phyloP scores from a whole-genome alignment of 92 coral and sea anemone genomes.

The Bergia sp. region DNA sequence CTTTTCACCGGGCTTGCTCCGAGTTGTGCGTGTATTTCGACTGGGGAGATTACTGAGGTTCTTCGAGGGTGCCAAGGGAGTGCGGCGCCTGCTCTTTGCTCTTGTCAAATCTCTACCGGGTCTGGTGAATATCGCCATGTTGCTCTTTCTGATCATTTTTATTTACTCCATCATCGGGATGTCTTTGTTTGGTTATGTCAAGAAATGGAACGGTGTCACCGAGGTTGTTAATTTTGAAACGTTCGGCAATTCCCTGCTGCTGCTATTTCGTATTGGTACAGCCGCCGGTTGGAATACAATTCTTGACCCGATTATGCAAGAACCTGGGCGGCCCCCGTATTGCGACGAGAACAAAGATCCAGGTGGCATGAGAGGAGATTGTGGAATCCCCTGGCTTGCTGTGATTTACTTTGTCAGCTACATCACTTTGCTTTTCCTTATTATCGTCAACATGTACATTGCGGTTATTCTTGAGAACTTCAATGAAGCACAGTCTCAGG shows the following conservation, averaged over 20 bases:
- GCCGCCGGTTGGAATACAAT: constrained; percentile 99
- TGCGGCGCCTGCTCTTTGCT: constrained; percentile 90
- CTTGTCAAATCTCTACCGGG: constrained; percentile 96
- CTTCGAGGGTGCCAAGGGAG: constrained; percentile 98
- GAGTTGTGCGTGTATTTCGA: constrained; percentile 96
- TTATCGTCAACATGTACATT: constrained; percentile 97
- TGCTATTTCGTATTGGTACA: constrained; percentile 95
- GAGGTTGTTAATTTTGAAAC: constrained; percentile 98
- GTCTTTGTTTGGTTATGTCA: constrained; percentile 97
- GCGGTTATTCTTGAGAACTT: constrained; percentile 99
- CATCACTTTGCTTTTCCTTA: constrained; percentile 86
- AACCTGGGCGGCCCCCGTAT: constrained; percentile 61
- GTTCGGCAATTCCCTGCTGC: constrained; percentile 83
- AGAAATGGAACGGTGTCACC: constrained; percentile 86
- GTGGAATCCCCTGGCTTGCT: constrained; percentile 91
- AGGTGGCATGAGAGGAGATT: constrained; percentile 70
- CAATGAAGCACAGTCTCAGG: constrained; percentile 96
- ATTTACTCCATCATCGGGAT: constrained; percentile 97
- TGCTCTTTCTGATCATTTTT: constrained; percentile 89
- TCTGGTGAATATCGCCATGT: constrained; percentile 90
- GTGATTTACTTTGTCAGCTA: constrained; percentile 94
- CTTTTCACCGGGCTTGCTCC: constrained; percentile 95
- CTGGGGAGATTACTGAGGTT: constrained; percentile 91
- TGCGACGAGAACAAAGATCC: constrained; percentile 60
- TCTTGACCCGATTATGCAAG: constrained; percentile 92